Evolutionary conservation across 2,113 vertebrate species (phyloP).

Genomic region (Phyllostomus hastatus): DNA sequence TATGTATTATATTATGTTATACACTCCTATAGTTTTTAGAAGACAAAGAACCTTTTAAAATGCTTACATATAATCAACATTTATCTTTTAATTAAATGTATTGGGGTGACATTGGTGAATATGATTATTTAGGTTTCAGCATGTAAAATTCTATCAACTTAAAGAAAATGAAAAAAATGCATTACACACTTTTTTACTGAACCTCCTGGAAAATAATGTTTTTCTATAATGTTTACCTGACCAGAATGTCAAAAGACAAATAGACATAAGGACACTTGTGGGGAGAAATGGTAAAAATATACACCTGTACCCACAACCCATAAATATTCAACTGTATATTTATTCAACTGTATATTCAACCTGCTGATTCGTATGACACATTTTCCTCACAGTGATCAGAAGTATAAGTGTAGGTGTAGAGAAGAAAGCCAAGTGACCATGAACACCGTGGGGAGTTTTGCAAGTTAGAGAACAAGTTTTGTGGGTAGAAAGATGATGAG

Average conservation of each 20-base stretch:
- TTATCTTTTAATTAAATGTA: background rate
- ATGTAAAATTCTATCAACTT: background rate
- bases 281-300: background rate
- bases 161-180: background rate
- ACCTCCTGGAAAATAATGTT: background rate
- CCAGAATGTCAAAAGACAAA: background rate
- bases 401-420: background rate
- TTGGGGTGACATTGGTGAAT: background rate
- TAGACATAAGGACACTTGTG: background rate
- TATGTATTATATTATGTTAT: background rate
- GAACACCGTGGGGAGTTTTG: background rate
- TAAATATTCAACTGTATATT: background rate
- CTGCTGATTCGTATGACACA: background rate
- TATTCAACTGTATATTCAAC: background rate
- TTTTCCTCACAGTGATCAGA: background rate
- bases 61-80: background rate
- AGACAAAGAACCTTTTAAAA: background rate
- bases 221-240: background rate
- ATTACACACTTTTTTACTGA: background rate
- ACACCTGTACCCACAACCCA: background rate
- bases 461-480: background rate
- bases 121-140: background rate
- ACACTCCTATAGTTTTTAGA: background rate
- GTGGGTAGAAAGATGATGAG: background rate
- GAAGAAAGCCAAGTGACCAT: background rate